Evolutionary conservation across 1,140 invertebrate species (phyloP).

Genomic region (Cardiocondyla obscurior): DNA sequence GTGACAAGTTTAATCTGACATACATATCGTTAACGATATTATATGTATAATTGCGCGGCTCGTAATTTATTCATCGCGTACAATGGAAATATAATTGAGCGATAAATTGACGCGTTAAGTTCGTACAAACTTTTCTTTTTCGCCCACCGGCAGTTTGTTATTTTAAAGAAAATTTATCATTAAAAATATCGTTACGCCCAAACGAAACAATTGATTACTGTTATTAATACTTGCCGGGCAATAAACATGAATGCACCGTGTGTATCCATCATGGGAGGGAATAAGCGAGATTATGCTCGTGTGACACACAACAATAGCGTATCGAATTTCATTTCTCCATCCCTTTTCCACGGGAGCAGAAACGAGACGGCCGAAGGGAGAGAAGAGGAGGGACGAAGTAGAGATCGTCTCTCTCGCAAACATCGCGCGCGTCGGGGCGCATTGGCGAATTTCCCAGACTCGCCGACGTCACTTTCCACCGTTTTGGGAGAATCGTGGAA

Average conservation of each 20-base stretch:
- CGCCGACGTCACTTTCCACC: slow-evolving; percentile 17
- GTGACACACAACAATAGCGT: slow-evolving; percentile 58
- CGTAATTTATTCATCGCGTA: background rate
- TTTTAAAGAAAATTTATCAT: slow-evolving; percentile 4
- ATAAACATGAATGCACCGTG: slow-evolving; percentile 9
- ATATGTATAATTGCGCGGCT: background rate
- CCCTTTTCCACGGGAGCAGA: slow-evolving; percentile 30
- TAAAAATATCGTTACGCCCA: background rate
- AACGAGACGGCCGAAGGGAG: background rate
- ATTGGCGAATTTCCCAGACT: slow-evolving; percentile 66
- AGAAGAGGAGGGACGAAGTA: slow-evolving; percentile 32
- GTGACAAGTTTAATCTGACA: background rate
- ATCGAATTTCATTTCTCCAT: slow-evolving; percentile 62
- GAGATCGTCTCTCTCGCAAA: slow-evolving; percentile 54
- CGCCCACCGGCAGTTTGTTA: background rate
- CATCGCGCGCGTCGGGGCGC: slow-evolving; percentile 43
- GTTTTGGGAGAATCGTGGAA: slow-evolving; percentile 66
- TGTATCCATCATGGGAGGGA: slow-evolving; percentile 45
- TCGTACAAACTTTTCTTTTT: background rate
- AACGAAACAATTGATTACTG: slow-evolving; percentile 38
- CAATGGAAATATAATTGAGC: background rate
- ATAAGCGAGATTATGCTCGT: slow-evolving; percentile 49
- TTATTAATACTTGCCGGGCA: slow-evolving; percentile 48
- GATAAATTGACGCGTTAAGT: background rate
- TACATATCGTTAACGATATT: background rate